Percentiles rank a stretch among this genome's conserved stretches.
Evolutionary conservation across 2,888 invertebrate species (phyloP).

Genomic region (Platerodrilus igneus): DNA sequence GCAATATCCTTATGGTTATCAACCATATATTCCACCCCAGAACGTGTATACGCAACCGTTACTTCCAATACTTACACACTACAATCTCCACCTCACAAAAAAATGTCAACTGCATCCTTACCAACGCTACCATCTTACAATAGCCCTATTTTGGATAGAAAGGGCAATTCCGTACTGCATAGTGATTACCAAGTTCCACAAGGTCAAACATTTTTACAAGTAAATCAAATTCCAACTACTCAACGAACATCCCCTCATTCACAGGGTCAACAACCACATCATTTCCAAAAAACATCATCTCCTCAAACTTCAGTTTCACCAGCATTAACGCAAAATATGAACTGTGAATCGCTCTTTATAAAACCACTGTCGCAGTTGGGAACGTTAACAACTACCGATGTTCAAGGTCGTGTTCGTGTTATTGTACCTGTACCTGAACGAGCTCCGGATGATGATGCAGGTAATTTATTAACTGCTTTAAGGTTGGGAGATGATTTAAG

Average conservation of each 20-base stretch:
- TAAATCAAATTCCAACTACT: slow-evolving; percentile 13
- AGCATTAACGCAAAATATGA: background rate
- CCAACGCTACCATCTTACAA: slow-evolving; percentile 40
- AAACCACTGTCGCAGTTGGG: slow-evolving; percentile 64
- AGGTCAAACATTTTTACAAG: slow-evolving; percentile 22
- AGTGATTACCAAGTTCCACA: slow-evolving; percentile 38
- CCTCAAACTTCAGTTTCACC: slow-evolving; percentile 10
- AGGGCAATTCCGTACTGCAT: slow-evolving; percentile 35
- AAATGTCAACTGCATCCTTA: slow-evolving; percentile 38
- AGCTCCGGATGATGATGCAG: slow-evolving; percentile 43
- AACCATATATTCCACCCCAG: slow-evolving; percentile 31
- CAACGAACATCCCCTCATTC: slow-evolving; percentile 5
- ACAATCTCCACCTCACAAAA: slow-evolving; percentile 44
- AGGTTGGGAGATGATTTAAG: slow-evolving; percentile 55
- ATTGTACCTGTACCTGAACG: slow-evolving; percentile 55
- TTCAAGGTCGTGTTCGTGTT: slow-evolving; percentile 58
- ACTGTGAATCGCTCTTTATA: slow-evolving; percentile 53
- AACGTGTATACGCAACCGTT: slow-evolving; percentile 33
- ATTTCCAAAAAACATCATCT: background rate
- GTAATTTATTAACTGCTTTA: slow-evolving; percentile 47
- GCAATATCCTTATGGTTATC: slow-evolving; percentile 31
- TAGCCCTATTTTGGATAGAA: slow-evolving; percentile 35
- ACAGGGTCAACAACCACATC: slow-evolving; percentile 3
- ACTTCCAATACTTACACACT: slow-evolving; percentile 37
- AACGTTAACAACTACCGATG: slow-evolving; percentile 57